These are phyloP conservation scores for Acomys russatus DNA, from an alignment of 2,797 vertebrate species.

Conservation along the genomic window DNA sequence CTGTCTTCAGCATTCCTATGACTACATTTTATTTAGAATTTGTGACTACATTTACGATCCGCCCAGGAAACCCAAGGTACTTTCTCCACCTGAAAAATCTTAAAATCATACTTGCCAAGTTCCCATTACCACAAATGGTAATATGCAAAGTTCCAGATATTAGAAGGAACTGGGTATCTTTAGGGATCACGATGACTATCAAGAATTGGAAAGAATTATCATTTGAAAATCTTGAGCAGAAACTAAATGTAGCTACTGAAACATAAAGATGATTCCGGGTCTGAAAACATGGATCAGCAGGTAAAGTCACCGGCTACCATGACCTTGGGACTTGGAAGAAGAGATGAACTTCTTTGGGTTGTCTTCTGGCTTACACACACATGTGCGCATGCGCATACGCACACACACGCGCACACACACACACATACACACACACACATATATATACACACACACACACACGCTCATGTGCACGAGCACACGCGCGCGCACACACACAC, in stretches of 20 bases:
- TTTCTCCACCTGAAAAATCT: constrained; percentile 39
- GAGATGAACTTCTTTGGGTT: background rate
- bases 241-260: constrained; percentile 59
- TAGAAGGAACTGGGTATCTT: constrained; percentile 23
- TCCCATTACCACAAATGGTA: background rate
- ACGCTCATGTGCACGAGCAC: too few relatives aligned
- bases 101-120: constrained; percentile 45
- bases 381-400: too few relatives aligned
- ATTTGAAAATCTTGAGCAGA: constrained; percentile 62
- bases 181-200: background rate
- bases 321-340: background rate
- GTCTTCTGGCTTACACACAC: background rate
- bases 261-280: constrained; percentile 34
- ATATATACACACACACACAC: background rate
- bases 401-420: background rate
- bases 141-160: background rate
- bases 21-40: constrained; percentile 19
- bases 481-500: background rate
- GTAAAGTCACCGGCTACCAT: background rate
- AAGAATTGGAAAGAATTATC: constrained; percentile 32
- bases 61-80: constrained; percentile 29
- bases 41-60: constrained; percentile 37
- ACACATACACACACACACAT: background rate
- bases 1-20: constrained; percentile 28
- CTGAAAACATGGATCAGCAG: background rate